Evolutionary conservation across 1,140 invertebrate species (phyloP).

Genomic region (Heliconius congener): DNA sequence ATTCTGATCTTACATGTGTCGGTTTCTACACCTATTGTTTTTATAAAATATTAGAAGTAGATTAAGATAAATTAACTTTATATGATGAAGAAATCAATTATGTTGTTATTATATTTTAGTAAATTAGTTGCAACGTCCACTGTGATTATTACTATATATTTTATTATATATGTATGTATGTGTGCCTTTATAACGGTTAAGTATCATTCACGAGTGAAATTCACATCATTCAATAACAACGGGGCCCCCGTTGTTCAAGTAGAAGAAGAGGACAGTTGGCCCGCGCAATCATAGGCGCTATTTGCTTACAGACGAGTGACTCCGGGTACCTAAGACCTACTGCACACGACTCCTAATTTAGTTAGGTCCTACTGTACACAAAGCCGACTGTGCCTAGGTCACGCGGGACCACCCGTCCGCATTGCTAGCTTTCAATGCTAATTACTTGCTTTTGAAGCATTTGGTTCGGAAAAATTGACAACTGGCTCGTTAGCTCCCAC

Average conservation of each 20-base stretch:
- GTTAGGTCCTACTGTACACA: background rate
- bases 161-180: too few relatives aligned
- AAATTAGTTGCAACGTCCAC: too few relatives aligned
- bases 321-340: too few relatives aligned
- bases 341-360: too few relatives aligned
- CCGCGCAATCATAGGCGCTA: background rate
- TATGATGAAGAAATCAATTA: too few relatives aligned
- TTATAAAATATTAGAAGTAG: too few relatives aligned
- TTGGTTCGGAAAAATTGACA: slow-evolving; percentile 17
- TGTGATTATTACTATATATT: too few relatives aligned
- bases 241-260: background rate
- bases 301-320: background rate
- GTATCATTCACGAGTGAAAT: background rate
- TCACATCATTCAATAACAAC: background rate
- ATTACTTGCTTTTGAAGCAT: slow-evolving; percentile 7
- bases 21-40: too few relatives aligned
- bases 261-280: background rate
- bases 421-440: background rate
- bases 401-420: background rate
- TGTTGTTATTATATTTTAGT: too few relatives aligned
- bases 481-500: background rate
- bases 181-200: background rate
- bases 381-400: background rate
- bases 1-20: too few relatives aligned
- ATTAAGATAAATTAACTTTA: too few relatives aligned